Conservation (phyloP, 2,888 invertebrate genomes). For the Penaeus monodon region DNA sequence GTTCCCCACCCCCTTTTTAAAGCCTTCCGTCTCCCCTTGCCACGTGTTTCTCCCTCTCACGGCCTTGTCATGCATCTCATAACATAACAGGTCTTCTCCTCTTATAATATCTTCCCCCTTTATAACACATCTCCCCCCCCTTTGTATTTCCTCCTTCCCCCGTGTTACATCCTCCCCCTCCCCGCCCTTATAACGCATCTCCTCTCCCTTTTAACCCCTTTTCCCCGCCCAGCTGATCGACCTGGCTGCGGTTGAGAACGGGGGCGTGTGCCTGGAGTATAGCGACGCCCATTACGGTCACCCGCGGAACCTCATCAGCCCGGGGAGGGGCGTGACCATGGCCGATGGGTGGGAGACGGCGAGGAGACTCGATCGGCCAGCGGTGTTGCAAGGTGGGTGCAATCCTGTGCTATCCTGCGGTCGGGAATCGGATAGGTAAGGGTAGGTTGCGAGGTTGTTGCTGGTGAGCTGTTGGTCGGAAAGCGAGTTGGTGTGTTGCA, state of each 20-base stretch:
- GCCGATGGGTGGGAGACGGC: slow-evolving; percentile 80
- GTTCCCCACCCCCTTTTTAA: no score
- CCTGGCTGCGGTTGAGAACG: slow-evolving; percentile 73
- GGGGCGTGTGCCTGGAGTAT: slow-evolving; percentile 74
- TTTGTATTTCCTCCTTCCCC: background rate
- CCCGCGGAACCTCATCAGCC: slow-evolving; percentile 76
- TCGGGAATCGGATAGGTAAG: no score
- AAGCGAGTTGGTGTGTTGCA: no score
- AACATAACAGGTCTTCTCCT: no score
- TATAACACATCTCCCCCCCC: no score
- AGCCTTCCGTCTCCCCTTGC: background rate
- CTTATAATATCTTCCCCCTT: no score
- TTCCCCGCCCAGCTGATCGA: slow-evolving; percentile 69
- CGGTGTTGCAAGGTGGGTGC: slow-evolving; percentile 71
- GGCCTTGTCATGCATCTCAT: background rate
- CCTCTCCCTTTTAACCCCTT: background rate
- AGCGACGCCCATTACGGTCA: slow-evolving; percentile 79
- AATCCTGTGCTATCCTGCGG: no score
- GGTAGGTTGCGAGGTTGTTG: no score
- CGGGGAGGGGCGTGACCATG: slow-evolving; percentile 74
- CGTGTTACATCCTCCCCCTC: background rate
- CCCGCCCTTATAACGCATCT: background rate
- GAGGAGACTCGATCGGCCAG: slow-evolving; percentile 75
- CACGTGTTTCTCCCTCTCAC: slow-evolving; percentile 1
- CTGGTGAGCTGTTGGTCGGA: no score